Conservation (phyloP, 2,888 invertebrate genomes). For the Plebejus melissa region DNA sequence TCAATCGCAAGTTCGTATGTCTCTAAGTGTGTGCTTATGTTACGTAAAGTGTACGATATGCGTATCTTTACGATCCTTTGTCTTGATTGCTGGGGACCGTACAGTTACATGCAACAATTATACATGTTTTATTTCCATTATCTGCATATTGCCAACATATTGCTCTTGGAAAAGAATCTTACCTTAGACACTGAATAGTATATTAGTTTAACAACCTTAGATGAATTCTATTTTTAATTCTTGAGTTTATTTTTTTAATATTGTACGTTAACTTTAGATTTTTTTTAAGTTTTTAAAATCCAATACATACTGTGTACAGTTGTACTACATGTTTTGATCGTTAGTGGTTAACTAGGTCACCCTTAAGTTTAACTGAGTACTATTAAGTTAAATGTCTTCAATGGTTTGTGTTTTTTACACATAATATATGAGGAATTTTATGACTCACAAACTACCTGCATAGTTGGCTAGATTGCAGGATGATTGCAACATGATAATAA, state of each 20-base stretch:
- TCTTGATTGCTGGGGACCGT: slow-evolving; percentile 60
- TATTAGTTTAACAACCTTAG: no score
- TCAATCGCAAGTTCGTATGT: slow-evolving; percentile 33
- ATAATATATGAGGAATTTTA: background rate
- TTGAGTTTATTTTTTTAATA: background rate
- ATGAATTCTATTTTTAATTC: background rate
- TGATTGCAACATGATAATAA: no score
- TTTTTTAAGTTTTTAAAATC: background rate
- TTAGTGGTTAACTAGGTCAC: no score
- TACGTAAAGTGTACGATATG: slow-evolving; percentile 45
- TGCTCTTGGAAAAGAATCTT: background rate
- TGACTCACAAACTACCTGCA: background rate
- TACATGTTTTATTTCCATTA: slow-evolving; percentile 21
- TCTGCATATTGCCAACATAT: background rate
- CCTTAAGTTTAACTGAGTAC: no score
- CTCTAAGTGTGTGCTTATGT: slow-evolving; percentile 37
- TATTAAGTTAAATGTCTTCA: no score
- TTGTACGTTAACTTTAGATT: no score
- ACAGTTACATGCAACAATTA: slow-evolving; percentile 39
- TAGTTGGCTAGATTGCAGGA: background rate
- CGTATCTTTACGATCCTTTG: slow-evolving; percentile 74
- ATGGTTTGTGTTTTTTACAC: no score
- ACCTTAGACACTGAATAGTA: no score
- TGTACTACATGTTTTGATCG: no score
- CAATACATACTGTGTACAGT: no score